phyloP scores from a whole-genome alignment of 2,797 vertebrate genomes.

The Cercopithecus hamlyni region DNA sequence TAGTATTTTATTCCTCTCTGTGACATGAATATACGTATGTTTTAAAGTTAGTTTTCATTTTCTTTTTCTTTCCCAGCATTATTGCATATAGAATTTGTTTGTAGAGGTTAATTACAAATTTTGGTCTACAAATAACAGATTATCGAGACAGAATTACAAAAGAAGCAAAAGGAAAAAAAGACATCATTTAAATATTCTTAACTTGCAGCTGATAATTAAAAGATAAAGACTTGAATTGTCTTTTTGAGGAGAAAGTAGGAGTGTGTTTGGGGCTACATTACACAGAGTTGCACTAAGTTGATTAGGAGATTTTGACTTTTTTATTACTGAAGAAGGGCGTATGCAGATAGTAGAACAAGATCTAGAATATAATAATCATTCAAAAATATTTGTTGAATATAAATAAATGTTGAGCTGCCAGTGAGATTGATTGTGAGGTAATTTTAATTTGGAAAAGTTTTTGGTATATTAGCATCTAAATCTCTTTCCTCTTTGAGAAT shows the following conservation, averaged over 20 bases:
- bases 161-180: not conserved
- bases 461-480: not conserved
- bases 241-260: not conserved
- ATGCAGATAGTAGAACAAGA: not conserved
- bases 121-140: not conserved
- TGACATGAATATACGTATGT: not conserved
- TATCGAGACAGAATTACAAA: not conserved
- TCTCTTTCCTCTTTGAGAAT: not conserved
- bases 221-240: not conserved
- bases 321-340: not conserved
- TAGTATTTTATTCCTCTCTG: not conserved
- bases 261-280: not conserved
- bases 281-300: not conserved
- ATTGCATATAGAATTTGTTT: not conserved
- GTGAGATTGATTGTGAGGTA: not conserved
- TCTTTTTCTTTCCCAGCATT: not conserved
- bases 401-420: not conserved
- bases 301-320: not conserved
- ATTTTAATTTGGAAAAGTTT: not conserved
- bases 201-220: not conserved
- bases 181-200: not conserved
- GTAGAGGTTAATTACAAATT: not conserved
- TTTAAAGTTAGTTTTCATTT: not conserved
- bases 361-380: not conserved
- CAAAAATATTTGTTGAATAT: not conserved